A percentile compares a stretch with the other conserved stretches of the same genome.
phyloP scores from a whole-genome alignment of 2,888 invertebrate species.

The Boloria selene region DNA sequence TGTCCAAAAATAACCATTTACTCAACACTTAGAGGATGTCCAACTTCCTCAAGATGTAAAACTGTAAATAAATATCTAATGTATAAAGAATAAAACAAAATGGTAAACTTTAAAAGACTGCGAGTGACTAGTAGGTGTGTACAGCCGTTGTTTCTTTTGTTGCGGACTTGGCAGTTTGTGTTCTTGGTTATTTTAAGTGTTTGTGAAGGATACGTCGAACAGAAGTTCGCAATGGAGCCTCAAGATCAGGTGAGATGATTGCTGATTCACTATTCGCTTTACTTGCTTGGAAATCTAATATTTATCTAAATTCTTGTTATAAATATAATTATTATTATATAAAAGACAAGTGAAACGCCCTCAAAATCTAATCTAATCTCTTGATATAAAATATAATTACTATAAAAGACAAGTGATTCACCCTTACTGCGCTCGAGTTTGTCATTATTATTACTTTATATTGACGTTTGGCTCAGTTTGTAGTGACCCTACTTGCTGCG shows the following conservation, averaged over 20 bases:
- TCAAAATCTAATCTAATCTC: too few species aligned
- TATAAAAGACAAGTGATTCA: too few species aligned
- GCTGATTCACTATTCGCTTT: background rate
- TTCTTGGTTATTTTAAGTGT: conserved; percentile 55
- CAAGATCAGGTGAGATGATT: conserved; percentile 46
- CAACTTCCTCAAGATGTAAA: conserved; percentile 68
- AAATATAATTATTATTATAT: too few species aligned
- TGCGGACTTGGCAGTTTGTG: conserved; percentile 65
- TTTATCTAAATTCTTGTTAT: too few species aligned
- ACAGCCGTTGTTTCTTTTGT: conserved; percentile 64
- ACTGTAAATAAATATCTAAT: conserved; percentile 23
- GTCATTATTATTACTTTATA: too few species aligned
- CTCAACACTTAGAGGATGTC: conserved; percentile 54
- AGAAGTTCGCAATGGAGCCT: conserved; percentile 86
- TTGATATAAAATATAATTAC: too few species aligned
- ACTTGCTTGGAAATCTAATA: too few species aligned
- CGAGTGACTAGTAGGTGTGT: conserved; percentile 67
- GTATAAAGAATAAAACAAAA: conserved; percentile 24
- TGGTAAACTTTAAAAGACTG: conserved; percentile 42
- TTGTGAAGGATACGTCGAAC: conserved; percentile 79
- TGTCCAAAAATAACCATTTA: conserved; percentile 52
- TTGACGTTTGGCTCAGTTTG: too few species aligned
- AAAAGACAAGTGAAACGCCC: too few species aligned
- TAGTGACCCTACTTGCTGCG: too few species aligned
- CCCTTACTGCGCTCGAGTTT: too few species aligned